Conservation (phyloP, 1,140 invertebrate species). For the Heliconius himera region DNA sequence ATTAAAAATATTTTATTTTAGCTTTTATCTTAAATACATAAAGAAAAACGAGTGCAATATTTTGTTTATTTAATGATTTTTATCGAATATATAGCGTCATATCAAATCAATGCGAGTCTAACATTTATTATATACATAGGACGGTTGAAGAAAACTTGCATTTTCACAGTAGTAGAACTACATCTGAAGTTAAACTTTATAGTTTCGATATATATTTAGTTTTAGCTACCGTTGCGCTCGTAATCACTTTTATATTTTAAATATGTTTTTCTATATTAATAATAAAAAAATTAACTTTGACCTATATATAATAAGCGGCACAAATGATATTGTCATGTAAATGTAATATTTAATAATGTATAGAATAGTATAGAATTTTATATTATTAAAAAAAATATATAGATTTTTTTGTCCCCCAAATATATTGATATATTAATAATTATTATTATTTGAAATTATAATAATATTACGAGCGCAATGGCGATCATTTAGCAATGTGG, state of each 20-base stretch:
- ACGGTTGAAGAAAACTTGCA: slow-evolving; percentile 59
- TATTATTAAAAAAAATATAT: too few relatives aligned
- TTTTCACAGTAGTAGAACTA: slow-evolving; percentile 58
- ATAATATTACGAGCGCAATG: slow-evolving; percentile 39
- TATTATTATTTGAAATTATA: not conserved
- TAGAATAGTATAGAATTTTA: not conserved
- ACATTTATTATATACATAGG: slow-evolving; percentile 51
- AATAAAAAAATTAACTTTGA: not conserved
- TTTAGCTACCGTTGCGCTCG: slow-evolving; percentile 54
- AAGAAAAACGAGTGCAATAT: too few relatives aligned
- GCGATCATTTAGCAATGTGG: slow-evolving; percentile 42
- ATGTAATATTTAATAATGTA: not conserved
- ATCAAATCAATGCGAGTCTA: slow-evolving; percentile 22
- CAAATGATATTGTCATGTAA: not conserved
- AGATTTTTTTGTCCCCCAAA: too few relatives aligned
- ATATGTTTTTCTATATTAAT: not conserved
- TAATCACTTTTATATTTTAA: slow-evolving; percentile 34
- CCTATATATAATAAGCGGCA: not conserved
- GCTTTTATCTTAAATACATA: too few relatives aligned
- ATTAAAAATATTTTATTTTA: too few relatives aligned
- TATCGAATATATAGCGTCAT: not conserved
- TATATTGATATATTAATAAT: too few relatives aligned
- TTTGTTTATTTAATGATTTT: too few relatives aligned
- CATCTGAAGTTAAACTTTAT: slow-evolving; percentile 67
- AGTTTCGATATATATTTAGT: slow-evolving; percentile 63